Evolutionary conservation across 2,888 invertebrate species (phyloP), one percentile per base, ranked within the genome.

Genomic region (Drosophila atripex): DNA sequence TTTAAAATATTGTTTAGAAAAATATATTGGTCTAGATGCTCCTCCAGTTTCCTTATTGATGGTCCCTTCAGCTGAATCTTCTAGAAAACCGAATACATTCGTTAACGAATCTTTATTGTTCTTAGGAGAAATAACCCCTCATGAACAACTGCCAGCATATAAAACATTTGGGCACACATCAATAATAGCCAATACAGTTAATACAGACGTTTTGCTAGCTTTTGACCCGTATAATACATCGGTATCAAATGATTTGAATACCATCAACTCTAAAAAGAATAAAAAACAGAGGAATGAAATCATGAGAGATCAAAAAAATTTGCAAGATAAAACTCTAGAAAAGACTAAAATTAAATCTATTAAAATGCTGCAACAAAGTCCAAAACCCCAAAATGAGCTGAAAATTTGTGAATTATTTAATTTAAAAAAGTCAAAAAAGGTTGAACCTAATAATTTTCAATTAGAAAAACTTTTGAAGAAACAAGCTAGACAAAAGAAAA

Each of bases 281-380:
- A 89, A 88, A 63, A 87, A 71, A 69, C 71, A 87, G 28, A 89
- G 85, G 64, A n/a, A 38, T 45, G 14, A 6, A 16, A 7, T 1
- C 4, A 2, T 28, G 41, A 28, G 14, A 54, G 21, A 38, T 38
- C 39, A 45, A 35, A 49, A 7, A 8, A 50, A 47, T 52, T 59
- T 45, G 0, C 43, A 18, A 28, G 73, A 21, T 30, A 88, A 79
- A 28, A 73, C 71, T 38, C 58, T 73, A 4, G 89, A 89, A 2
- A 90, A 89, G 63, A 80, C 84, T 0, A 86, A 89, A 3, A 74
- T 86, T 1, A 91, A 88, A 57, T 80, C 86, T 3, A 68, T 90
- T 7, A 90, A 89, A 78, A 84, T 89, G 52, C 69, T 79, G 23
- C 90, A 90, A 55, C 90, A 89, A 59, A 64, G 83, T 5, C 54